Conservation (phyloP, 2,113 vertebrate species). For the Patagioenas fasciata region DNA sequence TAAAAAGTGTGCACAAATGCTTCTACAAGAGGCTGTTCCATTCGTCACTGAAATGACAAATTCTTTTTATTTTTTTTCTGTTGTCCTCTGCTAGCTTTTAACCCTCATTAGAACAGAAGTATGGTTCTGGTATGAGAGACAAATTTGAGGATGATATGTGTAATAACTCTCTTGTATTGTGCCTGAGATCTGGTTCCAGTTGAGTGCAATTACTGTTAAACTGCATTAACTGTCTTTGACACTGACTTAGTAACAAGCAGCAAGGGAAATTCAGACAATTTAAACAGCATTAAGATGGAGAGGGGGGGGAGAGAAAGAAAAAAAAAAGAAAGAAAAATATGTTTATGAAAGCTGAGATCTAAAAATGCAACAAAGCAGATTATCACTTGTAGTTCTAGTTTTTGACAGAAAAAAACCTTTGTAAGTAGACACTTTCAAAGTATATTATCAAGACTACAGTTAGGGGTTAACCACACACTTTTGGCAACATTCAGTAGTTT, state of each 20-base stretch:
- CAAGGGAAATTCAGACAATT: background rate
- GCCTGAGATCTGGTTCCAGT: background rate
- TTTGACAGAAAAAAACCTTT: background rate
- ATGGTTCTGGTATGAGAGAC: background rate
- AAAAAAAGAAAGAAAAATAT: background rate
- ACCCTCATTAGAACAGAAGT: background rate
- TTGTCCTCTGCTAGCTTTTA: background rate
- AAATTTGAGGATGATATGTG: background rate
- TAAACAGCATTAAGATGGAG: background rate
- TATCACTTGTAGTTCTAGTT: background rate
- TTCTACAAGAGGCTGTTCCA: background rate
- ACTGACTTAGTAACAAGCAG: background rate
- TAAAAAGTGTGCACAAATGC: background rate
- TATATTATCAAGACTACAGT: background rate
- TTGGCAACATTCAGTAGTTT: background rate
- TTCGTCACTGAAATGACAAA: background rate
- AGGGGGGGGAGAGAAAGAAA: rapidly evolving
- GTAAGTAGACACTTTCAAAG: background rate
- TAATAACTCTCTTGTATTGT: background rate
- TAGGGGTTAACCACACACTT: background rate
- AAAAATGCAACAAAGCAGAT: background rate
- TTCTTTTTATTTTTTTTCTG: background rate
- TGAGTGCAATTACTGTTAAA: background rate
- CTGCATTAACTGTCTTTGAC: background rate
- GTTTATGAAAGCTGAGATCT: background rate